These are phyloP conservation scores for Tetramorium parvispinum DNA, from an alignment of 1,140 invertebrate genomes.

Conservation along the genomic window DNA sequence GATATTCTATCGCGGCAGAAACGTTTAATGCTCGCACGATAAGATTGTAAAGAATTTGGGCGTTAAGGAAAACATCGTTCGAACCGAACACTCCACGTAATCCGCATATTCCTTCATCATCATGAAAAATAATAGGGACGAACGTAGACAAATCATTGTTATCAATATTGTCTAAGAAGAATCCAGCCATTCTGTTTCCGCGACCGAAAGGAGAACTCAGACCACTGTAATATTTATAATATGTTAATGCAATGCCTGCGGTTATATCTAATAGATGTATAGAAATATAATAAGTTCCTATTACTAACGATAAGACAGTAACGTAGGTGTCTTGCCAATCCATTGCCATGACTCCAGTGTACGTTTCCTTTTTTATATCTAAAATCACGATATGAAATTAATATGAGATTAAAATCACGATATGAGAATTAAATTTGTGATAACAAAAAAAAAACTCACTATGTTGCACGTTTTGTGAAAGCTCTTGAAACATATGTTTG, in stretches of 20 bases:
- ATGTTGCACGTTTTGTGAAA: slow-evolving; percentile 39
- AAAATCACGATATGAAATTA: slow-evolving; percentile 42
- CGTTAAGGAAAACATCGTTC: slow-evolving; percentile 79
- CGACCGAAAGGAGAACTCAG: slow-evolving; percentile 77
- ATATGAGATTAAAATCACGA: slow-evolving; percentile 30
- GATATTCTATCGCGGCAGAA: slow-evolving; percentile 80
- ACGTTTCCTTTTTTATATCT: slow-evolving; percentile 83
- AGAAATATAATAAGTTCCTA: slow-evolving; percentile 19
- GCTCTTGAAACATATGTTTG: slow-evolving; percentile 67
- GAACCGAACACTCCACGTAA: slow-evolving; percentile 79
- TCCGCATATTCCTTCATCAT: slow-evolving; percentile 72
- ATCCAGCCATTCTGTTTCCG: slow-evolving; percentile 79
- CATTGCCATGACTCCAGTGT: slow-evolving; percentile 88
- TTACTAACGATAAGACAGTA: slow-evolving; percentile 89
- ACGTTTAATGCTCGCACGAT: slow-evolving; percentile 78
- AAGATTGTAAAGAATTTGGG: slow-evolving; percentile 81
- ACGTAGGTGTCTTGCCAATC: slow-evolving; percentile 90
- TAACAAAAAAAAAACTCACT: slow-evolving; percentile 57
- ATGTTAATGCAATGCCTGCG: slow-evolving; percentile 12
- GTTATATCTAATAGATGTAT: background rate
- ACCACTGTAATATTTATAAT: slow-evolving; percentile 71
- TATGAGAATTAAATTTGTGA: slow-evolving; percentile 64
- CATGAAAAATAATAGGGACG: slow-evolving; percentile 79
- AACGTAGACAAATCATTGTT: slow-evolving; percentile 76
- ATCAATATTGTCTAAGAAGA: slow-evolving; percentile 78